phyloP scores from a whole-genome alignment of 2,113 vertebrate genomes.

The Bubo bubo region DNA sequence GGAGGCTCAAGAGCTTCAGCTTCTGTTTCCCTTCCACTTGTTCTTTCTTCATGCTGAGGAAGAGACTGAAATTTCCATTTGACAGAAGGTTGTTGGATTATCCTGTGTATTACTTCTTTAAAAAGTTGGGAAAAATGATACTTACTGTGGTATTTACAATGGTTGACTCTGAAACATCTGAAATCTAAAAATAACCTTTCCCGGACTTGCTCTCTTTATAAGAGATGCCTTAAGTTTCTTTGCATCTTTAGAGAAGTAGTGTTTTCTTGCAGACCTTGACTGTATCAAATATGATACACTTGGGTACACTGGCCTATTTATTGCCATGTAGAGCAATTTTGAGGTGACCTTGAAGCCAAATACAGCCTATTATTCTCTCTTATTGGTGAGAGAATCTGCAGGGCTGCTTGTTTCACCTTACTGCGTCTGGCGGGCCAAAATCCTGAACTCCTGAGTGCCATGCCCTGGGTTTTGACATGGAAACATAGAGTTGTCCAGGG shows the following conservation, averaged over 20 bases:
- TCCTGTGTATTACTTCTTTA: not conserved
- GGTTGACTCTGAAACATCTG: not conserved
- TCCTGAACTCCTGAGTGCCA: not conserved
- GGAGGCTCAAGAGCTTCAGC: not conserved
- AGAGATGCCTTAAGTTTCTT: not conserved
- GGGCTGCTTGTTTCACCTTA: not conserved
- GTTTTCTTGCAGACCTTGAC: not conserved
- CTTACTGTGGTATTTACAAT: not conserved
- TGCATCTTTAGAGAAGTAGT: not conserved
- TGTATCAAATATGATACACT: not conserved
- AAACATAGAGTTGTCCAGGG: not conserved
- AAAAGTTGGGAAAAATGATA: not conserved
- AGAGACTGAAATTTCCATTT: not conserved
- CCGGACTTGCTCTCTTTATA: not conserved
- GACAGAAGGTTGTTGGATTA: not conserved
- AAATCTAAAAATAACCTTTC: not conserved
- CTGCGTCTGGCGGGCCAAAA: not conserved
- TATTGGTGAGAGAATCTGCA: not conserved
- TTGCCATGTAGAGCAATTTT: not conserved
- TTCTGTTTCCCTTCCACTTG: not conserved
- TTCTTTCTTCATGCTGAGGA: not conserved
- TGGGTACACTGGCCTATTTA: not conserved
- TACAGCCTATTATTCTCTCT: not conserved
- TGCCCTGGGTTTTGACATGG: not conserved
- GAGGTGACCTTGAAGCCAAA: not conserved